Evolutionary conservation across 2,888 invertebrate genomes (phyloP).

Genomic region (Morpho achilles): DNA sequence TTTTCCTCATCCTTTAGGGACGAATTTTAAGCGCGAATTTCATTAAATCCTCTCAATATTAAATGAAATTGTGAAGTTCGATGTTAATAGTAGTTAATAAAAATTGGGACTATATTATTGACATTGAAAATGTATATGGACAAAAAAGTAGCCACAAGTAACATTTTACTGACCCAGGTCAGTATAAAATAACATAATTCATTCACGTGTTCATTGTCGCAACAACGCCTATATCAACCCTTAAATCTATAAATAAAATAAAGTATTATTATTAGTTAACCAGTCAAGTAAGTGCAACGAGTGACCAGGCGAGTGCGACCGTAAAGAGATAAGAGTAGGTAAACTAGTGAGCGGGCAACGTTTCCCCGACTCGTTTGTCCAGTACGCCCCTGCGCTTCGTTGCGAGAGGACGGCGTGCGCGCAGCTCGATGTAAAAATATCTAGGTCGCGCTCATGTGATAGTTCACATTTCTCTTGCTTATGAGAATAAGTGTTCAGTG

Average conservation of each 20-base stretch:
- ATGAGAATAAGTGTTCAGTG: slow-evolving; percentile 57
- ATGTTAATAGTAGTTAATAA: too few relatives aligned
- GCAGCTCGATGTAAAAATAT: slow-evolving; percentile 42
- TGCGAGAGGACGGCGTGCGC: slow-evolving; percentile 60
- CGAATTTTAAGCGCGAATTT: too few relatives aligned
- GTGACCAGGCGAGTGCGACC: slow-evolving; percentile 51
- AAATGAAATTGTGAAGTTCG: too few relatives aligned
- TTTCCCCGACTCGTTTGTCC: slow-evolving; percentile 36
- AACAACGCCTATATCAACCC: too few relatives aligned
- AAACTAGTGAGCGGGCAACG: slow-evolving; percentile 68
- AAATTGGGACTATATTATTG: too few relatives aligned
- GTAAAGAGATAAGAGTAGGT: slow-evolving; percentile 70
- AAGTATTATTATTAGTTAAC: slow-evolving; percentile 12
- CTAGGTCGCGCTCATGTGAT: slow-evolving; percentile 63
- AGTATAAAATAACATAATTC: too few relatives aligned
- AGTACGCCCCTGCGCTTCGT: slow-evolving; percentile 62
- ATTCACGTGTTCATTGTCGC: too few relatives aligned
- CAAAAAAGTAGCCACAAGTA: too few relatives aligned
- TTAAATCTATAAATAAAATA: background rate
- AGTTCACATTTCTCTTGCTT: slow-evolving; percentile 54
- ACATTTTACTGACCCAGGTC: too few relatives aligned
- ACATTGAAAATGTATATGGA: too few relatives aligned
- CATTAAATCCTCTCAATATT: too few relatives aligned
- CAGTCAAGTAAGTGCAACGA: slow-evolving; percentile 33
- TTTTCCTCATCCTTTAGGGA: too few relatives aligned